A percentile compares a stretch with the other conserved stretches of the same genome.
Conservation (phyloP, 1,140 invertebrate species). For the Monochamus saltuarius region DNA sequence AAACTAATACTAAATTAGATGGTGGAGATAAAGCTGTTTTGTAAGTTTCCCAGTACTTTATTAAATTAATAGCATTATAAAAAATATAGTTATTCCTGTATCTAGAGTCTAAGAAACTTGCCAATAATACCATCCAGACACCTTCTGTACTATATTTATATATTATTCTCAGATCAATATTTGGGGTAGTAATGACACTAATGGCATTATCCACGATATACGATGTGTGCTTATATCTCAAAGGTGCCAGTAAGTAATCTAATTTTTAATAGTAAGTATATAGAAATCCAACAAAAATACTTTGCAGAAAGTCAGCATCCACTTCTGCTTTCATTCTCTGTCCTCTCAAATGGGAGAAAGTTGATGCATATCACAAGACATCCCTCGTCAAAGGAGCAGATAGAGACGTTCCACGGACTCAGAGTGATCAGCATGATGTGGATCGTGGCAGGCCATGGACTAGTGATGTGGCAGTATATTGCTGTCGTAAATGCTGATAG, state of each 20-base stretch:
- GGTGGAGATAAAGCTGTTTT: conserved; percentile 37
- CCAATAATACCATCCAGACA: no score
- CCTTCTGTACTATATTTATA: no score
- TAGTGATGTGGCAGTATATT: not conserved
- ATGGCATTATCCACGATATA: no score
- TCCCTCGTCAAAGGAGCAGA: conserved; percentile 29
- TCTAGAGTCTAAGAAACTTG: no score
- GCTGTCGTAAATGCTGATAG: not conserved
- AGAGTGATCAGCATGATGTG: conserved; percentile 46
- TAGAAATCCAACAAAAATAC: no score
- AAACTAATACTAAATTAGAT: conserved; percentile 25
- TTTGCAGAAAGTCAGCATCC: conserved; percentile 22
- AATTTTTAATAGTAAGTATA: no score
- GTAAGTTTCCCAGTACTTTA: conserved; percentile 31
- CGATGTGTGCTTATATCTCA: no score
- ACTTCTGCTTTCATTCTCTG: conserved; percentile 33
- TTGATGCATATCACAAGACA: conserved; percentile 20
- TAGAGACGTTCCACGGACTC: conserved; percentile 46
- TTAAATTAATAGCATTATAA: not conserved
- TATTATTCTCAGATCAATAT: no score
- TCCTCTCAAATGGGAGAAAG: conserved; percentile 33
- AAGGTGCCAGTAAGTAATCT: no score
- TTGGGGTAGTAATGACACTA: no score
- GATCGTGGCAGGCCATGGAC: conserved; percentile 41
- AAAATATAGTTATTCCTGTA: no score